Conservation (phyloP, 2,888 invertebrate genomes). For the Acronicta aceris region DNA sequence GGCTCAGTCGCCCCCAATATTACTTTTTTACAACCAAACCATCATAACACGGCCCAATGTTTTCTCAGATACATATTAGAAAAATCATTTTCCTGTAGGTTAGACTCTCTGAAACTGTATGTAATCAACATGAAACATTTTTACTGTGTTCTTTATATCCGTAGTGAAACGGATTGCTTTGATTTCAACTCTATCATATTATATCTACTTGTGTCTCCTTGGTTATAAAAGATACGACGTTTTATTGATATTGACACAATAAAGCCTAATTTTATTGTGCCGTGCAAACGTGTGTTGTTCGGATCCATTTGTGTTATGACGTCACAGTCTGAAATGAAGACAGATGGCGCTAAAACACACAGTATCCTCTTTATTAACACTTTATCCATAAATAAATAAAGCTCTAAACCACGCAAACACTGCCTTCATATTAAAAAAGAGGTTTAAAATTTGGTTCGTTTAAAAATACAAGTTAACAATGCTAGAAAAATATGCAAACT, state of each 20-base stretch:
- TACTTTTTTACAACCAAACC: conserved; percentile 73
- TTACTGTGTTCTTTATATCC: conserved; percentile 48
- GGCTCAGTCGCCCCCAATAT: conserved; percentile 68
- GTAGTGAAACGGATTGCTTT: conserved; percentile 42
- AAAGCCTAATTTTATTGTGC: conserved; percentile 41
- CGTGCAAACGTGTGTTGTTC: conserved; percentile 31
- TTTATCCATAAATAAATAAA: conserved; percentile 6
- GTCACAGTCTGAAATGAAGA: conserved; percentile 24
- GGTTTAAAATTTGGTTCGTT: conserved; percentile 19
- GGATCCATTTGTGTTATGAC: conserved; percentile 10
- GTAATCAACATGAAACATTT: conserved; percentile 57
- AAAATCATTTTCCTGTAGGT: conserved; percentile 62
- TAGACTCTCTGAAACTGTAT: conserved; percentile 39
- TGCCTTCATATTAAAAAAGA: conserved; percentile 12
- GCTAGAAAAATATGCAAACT: conserved; percentile 20
- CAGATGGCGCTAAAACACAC: conserved; percentile 1
- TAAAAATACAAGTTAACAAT: conserved; percentile 17
- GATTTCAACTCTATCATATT: conserved; percentile 41
- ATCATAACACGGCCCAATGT: conserved; percentile 68
- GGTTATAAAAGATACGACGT: conserved; percentile 34
- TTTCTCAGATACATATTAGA: conserved; percentile 68
- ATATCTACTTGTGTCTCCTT: conserved; percentile 41
- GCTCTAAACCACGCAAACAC: conserved; percentile 5
- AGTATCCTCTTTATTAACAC: not conserved
- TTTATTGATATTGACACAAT: conserved; percentile 44